Evolutionary conservation across 1,140 invertebrate species (phyloP).

Genomic region (Lysiphlebus fabarum): DNA sequence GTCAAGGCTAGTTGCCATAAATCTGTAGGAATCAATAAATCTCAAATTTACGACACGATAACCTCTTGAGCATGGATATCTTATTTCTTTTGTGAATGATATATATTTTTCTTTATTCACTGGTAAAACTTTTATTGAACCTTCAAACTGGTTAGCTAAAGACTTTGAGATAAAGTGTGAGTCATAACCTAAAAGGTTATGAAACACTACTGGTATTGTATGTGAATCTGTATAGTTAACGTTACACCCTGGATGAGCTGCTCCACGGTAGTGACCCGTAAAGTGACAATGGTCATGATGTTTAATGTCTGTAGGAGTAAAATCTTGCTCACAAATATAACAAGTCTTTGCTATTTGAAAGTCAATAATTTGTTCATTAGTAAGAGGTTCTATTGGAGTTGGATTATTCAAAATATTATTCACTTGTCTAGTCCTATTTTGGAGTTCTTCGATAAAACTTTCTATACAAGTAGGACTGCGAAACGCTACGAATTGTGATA

Average conservation of each 20-base stretch:
- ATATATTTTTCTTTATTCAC: no score
- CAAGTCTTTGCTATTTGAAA: no score
- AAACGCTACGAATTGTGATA: constrained; percentile 37
- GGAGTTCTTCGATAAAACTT: constrained; percentile 29
- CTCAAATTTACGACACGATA: no score
- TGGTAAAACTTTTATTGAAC: no score
- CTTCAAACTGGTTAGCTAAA: no score
- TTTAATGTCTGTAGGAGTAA: constrained; percentile 19
- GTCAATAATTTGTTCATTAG: neutral
- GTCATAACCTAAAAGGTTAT: constrained; percentile 26
- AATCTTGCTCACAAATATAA: no score
- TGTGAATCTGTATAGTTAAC: constrained; percentile 15
- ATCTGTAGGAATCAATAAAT: no score
- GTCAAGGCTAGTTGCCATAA: no score
- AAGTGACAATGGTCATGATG: constrained; percentile 40
- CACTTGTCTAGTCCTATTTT: neutral
- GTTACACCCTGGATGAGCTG: constrained; percentile 23
- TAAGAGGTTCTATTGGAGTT: no score
- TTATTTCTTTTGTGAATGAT: no score
- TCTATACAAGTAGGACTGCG: constrained; percentile 35
- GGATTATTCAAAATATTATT: neutral
- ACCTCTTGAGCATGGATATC: no score
- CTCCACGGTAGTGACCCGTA: constrained; percentile 26
- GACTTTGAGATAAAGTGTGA: constrained; percentile 12
- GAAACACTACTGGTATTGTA: constrained; percentile 26